These are phyloP conservation scores for Siniperca scherzeri DNA, from an alignment of 2,797 vertebrate genomes.

Conservation along the genomic window DNA sequence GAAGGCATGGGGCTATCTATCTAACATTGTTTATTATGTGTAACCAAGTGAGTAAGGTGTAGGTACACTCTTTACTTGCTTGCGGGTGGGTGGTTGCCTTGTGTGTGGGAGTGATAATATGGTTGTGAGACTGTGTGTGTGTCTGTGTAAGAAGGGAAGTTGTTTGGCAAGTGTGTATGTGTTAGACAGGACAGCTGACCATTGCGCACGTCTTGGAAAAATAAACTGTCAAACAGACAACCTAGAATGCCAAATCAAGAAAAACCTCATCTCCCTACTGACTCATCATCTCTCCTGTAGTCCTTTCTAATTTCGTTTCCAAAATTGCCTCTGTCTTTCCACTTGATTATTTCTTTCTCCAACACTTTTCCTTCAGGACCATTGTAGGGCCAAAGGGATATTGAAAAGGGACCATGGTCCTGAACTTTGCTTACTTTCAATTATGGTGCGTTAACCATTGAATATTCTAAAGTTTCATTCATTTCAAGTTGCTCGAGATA, in stretches of 20 bases:
- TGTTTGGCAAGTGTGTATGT: not conserved
- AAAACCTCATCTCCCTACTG: not conserved
- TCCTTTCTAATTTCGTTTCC: constrained; percentile 26
- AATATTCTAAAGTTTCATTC: not conserved
- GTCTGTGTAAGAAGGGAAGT: not conserved
- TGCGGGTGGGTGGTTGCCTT: not conserved
- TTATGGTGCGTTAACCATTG: not conserved
- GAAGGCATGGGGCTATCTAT: not conserved
- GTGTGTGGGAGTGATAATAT: not conserved
- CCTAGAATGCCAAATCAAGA: not conserved
- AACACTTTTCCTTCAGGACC: constrained; percentile 7
- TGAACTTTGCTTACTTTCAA: constrained; percentile 23
- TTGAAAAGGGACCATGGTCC: not conserved
- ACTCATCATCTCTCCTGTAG: not conserved
- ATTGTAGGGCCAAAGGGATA: not conserved
- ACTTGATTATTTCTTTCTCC: constrained; percentile 37
- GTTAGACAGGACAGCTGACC: not conserved
- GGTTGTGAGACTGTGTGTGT: not conserved
- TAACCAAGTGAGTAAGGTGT: not conserved
- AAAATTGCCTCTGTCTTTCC: constrained; percentile 16
- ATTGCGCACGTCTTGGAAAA: not conserved
- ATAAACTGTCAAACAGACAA: not conserved
- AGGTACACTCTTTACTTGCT: not conserved
- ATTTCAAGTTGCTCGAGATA: not conserved
- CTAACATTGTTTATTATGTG: constrained; percentile 8